Evolutionary conservation across 2,888 invertebrate genomes (phyloP), one percentile per base, ranked within the genome.

Genomic region (Megaustenia siamemsis): DNA sequence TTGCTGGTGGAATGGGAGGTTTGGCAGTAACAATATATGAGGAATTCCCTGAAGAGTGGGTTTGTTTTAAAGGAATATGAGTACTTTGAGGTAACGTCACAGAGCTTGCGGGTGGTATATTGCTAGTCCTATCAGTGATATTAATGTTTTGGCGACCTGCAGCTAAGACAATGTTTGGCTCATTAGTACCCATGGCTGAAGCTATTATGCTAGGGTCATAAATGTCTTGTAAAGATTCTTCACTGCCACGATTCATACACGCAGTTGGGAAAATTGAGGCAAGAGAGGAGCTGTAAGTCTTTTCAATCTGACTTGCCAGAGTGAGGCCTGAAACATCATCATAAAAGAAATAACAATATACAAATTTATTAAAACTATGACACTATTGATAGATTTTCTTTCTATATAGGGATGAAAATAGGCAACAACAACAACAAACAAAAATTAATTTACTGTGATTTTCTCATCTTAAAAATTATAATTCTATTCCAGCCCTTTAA

Each of bases 141-240:
- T 63, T 28, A 3, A 63, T 43, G 43, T 43, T 63, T 18, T 24
- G 60, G 38, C 28, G 32, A 12, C 15, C 35, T 32, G 63, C 28
- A 21, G 38, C 60, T 12, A 32, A 45, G 35, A 12, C 66, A 5
- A 38, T 18, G 28, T 10, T 28, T 1, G 45, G 40, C 1, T 53
- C 53, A 18, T 53, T 53, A 3, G 56, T 53, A 32, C 71, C 43
- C 43, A 43, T 60, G 24, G 24, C 28, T 35, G 71, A 24, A 18
- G 73, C 32, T 18, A 63, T 80, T 49, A 49, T 3, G 63, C 10
- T 40, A 18, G 82, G 5, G 5, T 88, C 87, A 28, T 86, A 87
- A 49, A 92, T 90, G 83, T 93, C 94, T 32, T 93, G 94, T 84
- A 94, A 88, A 12, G 93, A 93, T 43, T 92, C 92, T 76, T 92